Conservation (phyloP, 1,140 invertebrate genomes). For the Drosophila equinoxialis region DNA sequence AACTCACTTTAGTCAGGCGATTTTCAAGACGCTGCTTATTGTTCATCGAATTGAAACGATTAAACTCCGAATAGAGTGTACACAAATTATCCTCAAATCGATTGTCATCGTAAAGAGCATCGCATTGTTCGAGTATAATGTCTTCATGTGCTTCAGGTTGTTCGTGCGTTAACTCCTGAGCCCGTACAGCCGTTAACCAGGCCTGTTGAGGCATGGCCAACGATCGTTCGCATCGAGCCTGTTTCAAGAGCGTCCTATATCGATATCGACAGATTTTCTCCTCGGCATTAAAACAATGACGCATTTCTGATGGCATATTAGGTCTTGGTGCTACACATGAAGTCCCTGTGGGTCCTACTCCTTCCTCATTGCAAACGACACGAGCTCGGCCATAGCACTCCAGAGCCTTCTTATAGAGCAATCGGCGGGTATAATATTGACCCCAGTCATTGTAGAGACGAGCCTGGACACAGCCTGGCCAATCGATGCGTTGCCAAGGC, state of each 20-base stretch:
- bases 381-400: slow-evolving; percentile 18
- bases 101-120: slow-evolving; percentile 45
- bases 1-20: slow-evolving; percentile 29
- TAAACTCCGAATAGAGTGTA: slow-evolving; percentile 21
- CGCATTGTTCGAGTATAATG: slow-evolving; percentile 20
- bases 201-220: slow-evolving; percentile 39
- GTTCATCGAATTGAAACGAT: background rate
- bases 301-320: background rate
- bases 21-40: background rate
- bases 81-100: slow-evolving; percentile 44
- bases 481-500: slow-evolving; percentile 60
- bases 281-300: background rate
- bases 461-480: slow-evolving; percentile 34
- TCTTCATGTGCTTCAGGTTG: background rate
- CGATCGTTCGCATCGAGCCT: slow-evolving; percentile 12
- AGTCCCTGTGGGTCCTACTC: rapidly evolving
- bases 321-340: background rate
- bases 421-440: slow-evolving; percentile 30
- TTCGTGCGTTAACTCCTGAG: slow-evolving; percentile 14
- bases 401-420: slow-evolving; percentile 28
- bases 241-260: slow-evolving; percentile 7
- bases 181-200: slow-evolving; percentile 19
- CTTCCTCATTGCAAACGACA: slow-evolving; percentile 12
- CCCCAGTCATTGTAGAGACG: slow-evolving; percentile 51
- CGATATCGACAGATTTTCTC: background rate